Evolutionary conservation across 2,797 vertebrate genomes (phyloP).

Genomic region (Sebastolobus alascanus): DNA sequence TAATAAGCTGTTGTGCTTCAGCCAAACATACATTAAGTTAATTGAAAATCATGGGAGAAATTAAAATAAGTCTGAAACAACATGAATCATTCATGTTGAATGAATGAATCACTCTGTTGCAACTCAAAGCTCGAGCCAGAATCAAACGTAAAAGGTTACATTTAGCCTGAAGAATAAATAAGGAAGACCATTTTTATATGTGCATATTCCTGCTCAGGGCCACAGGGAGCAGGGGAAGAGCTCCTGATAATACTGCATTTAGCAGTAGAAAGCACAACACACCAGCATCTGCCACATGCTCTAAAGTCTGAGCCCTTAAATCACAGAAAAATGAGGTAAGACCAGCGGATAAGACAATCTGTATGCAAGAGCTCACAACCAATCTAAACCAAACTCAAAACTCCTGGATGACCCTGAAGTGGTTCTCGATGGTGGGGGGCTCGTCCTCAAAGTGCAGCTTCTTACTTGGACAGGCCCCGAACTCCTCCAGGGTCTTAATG

Average conservation of each 20-base stretch:
- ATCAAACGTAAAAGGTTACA: background rate
- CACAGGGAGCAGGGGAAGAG: background rate
- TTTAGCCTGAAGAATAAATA: background rate
- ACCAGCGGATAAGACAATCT: constrained; percentile 29
- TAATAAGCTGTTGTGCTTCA: constrained; percentile 17
- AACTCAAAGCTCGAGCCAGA: background rate
- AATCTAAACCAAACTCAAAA: constrained; percentile 72
- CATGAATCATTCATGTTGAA: background rate
- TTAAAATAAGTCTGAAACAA: background rate
- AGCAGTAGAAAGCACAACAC: background rate
- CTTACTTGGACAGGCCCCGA: constrained; percentile 86
- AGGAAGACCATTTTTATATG: constrained; percentile 5
- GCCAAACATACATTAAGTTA: background rate
- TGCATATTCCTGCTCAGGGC: background rate
- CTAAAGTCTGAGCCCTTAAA: constrained; percentile 39
- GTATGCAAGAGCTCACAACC: background rate
- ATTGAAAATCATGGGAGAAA: background rate
- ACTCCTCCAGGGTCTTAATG: constrained; percentile 89
- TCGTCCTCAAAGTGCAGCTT: constrained; percentile 94
- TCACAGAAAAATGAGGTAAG: constrained; percentile 31
- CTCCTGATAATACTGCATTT: constrained; percentile 4
- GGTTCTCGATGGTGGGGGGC: constrained; percentile 92
- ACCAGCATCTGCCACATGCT: constrained; percentile 7
- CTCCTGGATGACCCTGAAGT: constrained; percentile 94
- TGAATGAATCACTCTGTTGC: no score